Evolutionary conservation across 2,113 vertebrate genomes (phyloP).

Genomic region (Eurypyga helias): DNA sequence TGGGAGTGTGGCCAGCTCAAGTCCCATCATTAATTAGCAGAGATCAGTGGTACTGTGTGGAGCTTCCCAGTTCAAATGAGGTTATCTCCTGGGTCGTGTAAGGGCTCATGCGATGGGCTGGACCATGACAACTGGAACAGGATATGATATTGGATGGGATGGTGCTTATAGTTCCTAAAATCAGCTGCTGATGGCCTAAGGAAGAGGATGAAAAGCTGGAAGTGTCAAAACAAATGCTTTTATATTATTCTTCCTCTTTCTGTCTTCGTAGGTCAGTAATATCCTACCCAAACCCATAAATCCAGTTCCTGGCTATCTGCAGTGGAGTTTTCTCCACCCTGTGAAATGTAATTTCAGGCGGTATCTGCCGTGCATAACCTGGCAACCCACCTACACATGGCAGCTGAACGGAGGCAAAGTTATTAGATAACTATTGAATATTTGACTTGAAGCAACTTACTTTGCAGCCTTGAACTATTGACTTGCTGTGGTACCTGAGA

Average conservation of each 20-base stretch:
- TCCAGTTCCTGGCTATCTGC: not conserved
- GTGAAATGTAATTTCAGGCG: not conserved
- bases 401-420: not conserved
- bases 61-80: not conserved
- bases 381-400: not conserved
- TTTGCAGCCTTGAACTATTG: not conserved
- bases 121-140: not conserved
- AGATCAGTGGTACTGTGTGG: not conserved
- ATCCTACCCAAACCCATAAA: not conserved
- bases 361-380: not conserved
- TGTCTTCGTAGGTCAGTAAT: not conserved
- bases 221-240: not conserved
- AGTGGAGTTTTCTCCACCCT: not conserved
- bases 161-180: not conserved
- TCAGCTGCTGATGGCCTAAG: not conserved
- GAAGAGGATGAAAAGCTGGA: not conserved
- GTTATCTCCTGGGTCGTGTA: not conserved
- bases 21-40: not conserved
- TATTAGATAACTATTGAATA: slow-evolving; percentile 9
- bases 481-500: not conserved
- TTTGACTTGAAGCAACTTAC: not conserved
- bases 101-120: not conserved
- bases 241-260: not conserved
- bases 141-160: accelerated
- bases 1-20: accelerated